These are phyloP conservation scores for Triplophysa bombifrons DNA, from an alignment of 2,797 vertebrate genomes.

Conservation along the genomic window DNA sequence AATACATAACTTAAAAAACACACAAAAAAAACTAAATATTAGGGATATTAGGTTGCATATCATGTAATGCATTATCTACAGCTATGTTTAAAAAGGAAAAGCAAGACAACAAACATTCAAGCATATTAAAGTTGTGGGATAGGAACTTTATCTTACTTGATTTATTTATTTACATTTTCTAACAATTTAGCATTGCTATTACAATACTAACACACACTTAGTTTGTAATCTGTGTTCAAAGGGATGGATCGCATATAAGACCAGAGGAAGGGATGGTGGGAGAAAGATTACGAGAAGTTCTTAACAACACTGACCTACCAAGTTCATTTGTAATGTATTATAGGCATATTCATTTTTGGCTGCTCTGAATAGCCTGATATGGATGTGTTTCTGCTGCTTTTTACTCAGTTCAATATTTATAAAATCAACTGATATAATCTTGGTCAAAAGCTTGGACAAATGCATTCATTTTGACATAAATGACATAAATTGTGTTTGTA, in stretches of 20 bases:
- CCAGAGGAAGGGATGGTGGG: background rate
- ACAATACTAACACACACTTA: background rate
- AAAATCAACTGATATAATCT: no score
- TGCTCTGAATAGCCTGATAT: no score
- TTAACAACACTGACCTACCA: background rate
- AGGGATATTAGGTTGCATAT: background rate
- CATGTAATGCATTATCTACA: background rate
- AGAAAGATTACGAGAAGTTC: background rate
- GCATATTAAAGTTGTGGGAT: no score
- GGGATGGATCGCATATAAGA: background rate
- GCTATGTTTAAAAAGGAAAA: conserved; percentile 9
- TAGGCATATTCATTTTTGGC: no score
- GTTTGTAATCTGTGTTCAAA: background rate
- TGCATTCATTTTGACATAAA: no score
- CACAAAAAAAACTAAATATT: no score
- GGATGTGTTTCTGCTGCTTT: no score
- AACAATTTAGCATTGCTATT: background rate
- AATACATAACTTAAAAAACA: background rate
- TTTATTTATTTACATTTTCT: no score
- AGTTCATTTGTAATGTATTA: background rate
- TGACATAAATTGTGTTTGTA: no score
- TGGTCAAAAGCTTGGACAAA: no score
- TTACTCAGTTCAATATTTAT: no score
- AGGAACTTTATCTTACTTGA: no score
- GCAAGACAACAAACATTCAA: background rate